Evolutionary conservation across 2,797 vertebrate species (phyloP).

Genomic region (Tangara arthus): DNA sequence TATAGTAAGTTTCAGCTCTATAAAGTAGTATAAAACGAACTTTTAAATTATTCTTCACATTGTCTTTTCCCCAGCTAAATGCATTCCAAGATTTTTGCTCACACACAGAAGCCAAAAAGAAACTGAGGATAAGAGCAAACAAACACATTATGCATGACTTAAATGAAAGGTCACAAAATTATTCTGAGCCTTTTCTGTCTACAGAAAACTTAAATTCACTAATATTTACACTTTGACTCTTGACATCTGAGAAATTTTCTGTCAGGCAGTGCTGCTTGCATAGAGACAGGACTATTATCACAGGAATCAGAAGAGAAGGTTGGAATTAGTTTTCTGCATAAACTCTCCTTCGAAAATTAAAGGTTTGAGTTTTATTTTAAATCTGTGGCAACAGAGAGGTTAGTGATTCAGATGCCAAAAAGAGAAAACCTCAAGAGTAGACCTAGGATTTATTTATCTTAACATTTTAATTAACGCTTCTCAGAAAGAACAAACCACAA

Average conservation of each 20-base stretch:
- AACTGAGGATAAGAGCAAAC: conserved; percentile 17
- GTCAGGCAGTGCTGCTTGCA: background rate
- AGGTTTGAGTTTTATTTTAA: background rate
- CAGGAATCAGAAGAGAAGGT: conserved; percentile 25
- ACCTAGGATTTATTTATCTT: background rate
- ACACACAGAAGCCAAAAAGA: background rate
- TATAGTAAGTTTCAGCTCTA: background rate
- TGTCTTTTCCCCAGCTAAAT: background rate
- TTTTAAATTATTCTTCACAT: background rate
- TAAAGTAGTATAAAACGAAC: background rate
- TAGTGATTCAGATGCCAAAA: conserved; percentile 8
- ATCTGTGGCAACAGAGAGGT: background rate
- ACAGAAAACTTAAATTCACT: background rate
- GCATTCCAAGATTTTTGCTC: background rate
- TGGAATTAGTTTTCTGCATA: conserved; percentile 18
- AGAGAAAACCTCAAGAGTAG: background rate
- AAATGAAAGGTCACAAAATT: conserved; percentile 50
- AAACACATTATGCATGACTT: background rate
- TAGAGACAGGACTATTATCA: background rate
- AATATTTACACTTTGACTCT: conserved; percentile 11
- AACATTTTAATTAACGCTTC: conserved; percentile 1
- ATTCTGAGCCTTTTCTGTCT: background rate
- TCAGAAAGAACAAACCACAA: background rate
- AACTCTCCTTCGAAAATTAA: background rate
- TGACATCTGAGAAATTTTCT: conserved; percentile 37